These are phyloP conservation scores for Clinocottus analis DNA, from an alignment of 2,113 vertebrate species.

Conservation along the genomic window DNA sequence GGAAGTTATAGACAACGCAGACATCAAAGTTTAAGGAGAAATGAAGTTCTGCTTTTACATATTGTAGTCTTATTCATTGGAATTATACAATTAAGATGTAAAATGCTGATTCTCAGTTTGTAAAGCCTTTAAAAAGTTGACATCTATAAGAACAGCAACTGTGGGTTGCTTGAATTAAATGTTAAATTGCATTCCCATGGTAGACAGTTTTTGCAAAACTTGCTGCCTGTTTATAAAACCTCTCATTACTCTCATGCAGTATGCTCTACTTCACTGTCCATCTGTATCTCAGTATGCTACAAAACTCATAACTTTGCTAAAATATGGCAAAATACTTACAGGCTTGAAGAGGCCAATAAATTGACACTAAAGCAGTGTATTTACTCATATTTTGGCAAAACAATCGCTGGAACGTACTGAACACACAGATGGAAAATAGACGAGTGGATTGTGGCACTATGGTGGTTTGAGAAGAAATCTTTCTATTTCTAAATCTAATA, in stretches of 20 bases:
- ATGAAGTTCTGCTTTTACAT: background rate
- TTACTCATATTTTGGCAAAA: constrained; percentile 34
- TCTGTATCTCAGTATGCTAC: constrained; percentile 26
- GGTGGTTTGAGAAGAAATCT: background rate
- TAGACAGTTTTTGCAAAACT: background rate
- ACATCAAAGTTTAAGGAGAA: constrained; percentile 3
- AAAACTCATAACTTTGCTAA: constrained; percentile 4
- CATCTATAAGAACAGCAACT: background rate
- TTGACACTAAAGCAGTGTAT: constrained; percentile 3
- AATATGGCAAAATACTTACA: constrained; percentile 11
- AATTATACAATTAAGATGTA: background rate
- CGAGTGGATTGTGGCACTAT: background rate
- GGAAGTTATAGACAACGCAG: constrained; percentile 6
- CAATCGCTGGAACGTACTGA: constrained; percentile 1
- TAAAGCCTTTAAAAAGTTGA: background rate
- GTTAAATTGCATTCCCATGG: background rate
- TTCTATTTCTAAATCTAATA: background rate
- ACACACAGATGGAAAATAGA: constrained; percentile 28
- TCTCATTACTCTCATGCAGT: background rate
- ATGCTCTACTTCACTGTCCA: constrained; percentile 5
- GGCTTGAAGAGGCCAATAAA: constrained; percentile 13
- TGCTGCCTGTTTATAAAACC: constrained; percentile 1
- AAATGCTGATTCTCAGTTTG: background rate
- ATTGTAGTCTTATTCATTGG: background rate
- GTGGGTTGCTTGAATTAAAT: background rate